These are phyloP conservation scores for Dyspetes luteomarginatus DNA, from an alignment of 2,888 invertebrate genomes.

Conservation along the genomic window DNA sequence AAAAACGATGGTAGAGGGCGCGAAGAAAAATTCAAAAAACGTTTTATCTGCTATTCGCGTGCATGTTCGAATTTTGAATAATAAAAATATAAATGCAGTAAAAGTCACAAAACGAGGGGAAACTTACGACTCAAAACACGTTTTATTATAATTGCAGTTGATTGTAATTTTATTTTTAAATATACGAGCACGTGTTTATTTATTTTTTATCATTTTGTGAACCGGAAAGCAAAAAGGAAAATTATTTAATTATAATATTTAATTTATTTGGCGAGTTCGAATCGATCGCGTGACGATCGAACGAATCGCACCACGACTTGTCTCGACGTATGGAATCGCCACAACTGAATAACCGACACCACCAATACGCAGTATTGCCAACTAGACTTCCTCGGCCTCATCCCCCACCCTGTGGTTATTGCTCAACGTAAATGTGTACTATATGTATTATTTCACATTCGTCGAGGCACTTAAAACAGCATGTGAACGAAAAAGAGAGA, in stretches of 20 bases:
- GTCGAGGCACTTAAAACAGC: neutral
- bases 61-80: neutral
- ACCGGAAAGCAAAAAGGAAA: neutral
- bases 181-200: neutral
- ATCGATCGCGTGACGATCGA: slow-evolving; percentile 31
- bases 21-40: neutral
- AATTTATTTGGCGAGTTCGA: slow-evolving; percentile 10
- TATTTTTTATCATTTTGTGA: neutral
- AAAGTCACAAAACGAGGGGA: slow-evolving; percentile 2
- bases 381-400: slow-evolving; percentile 9
- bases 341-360: slow-evolving; percentile 45
- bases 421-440: too few species aligned
- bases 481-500: slow-evolving; percentile 1
- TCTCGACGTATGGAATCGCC: slow-evolving; percentile 27
- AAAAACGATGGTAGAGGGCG: neutral
- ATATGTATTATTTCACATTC: neutral
- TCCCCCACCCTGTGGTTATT: neutral
- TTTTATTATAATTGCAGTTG: neutral
- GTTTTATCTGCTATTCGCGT: neutral
- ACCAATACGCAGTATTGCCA: slow-evolving; percentile 7
- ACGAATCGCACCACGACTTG: slow-evolving; percentile 9
- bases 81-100: neutral
- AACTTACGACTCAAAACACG: slow-evolving; percentile 9
- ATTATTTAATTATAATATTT: neutral
- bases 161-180: slow-evolving; percentile 2